Evolutionary conservation across 2,113 vertebrate species (phyloP), one percentile per base, ranked within the genome.

Genomic region (Gnathonemus longibarbis): DNA sequence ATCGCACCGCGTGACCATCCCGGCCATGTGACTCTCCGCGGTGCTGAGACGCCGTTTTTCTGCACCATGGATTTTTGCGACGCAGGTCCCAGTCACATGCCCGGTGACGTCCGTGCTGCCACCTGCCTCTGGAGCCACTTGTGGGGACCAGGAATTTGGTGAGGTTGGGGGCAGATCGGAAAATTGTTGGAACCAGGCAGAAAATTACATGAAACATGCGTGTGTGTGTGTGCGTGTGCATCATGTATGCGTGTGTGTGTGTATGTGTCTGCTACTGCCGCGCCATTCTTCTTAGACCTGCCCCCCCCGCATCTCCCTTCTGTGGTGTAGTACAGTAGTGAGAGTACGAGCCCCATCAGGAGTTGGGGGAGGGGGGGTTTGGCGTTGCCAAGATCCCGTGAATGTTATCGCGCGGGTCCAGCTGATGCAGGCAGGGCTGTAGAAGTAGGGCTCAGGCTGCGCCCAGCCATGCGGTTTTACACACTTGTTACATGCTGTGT

Each of bases 61-160:
- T 83, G 45, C 49, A 87, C 24, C 48, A 87, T 70, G 7, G 80
- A 46, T 84, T 80, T 80, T 21, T 19, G 80, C 21, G 11, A 74
- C 31, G 1, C 27, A 15, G 31, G 1, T 11, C 66, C 1, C 2
- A 3, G 10, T 13, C 27, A 13, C 27, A 74, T 35, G n/a, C 31
- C 27, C 27, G 4, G 27, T 74, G 66, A 35, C 19, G n/a, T 31
- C 27, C 3, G 2, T 70, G 70, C 27, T 77, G 70, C 70, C 13
- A 19, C 85, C n/a, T 48, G 89, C 62, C 88, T 87, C 74, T 90
- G 91, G 45, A 70, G 39, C 58, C 1, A 70, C 89, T 92, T 42
- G 66, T 31, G 39, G 70, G 88, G 84, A 9, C 24, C n/a, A 27
- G 58, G 48, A 85, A 3, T 66, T 66, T 27, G 91, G 24, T 21